Conservation (phyloP, 2,797 vertebrate species). For the Mormyrus proboscirostris region DNA sequence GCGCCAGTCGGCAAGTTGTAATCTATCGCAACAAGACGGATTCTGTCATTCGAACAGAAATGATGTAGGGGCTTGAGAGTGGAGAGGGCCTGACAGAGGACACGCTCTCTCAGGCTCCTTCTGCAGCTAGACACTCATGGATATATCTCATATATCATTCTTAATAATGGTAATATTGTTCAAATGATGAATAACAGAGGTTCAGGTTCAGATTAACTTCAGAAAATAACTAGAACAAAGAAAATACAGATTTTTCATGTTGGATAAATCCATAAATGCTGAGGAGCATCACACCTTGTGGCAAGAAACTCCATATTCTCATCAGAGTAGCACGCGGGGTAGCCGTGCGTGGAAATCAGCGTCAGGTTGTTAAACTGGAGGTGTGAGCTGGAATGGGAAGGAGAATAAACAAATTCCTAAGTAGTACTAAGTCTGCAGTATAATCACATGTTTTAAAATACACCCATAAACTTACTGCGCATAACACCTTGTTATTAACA, state of each 20-base stretch:
- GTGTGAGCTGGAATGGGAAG: conserved; percentile 64
- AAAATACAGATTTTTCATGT: not conserved
- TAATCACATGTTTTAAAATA: not conserved
- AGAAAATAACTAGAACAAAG: not conserved
- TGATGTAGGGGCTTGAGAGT: no score
- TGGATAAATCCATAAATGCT: not conserved
- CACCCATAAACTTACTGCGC: not conserved
- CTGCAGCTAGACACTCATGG: no score
- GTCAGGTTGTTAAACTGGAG: conserved; percentile 84
- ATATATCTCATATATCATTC: not conserved
- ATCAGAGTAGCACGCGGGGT: conserved; percentile 53
- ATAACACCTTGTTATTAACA: not conserved
- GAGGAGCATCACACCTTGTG: conserved; percentile 66
- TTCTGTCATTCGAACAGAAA: no score
- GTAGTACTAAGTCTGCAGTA: not conserved
- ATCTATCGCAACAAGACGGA: no score
- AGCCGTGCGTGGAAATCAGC: conserved; percentile 77
- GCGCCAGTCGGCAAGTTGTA: no score
- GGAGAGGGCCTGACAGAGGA: no score
- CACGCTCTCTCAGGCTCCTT: no score
- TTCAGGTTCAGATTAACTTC: not conserved
- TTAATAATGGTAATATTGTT: not conserved
- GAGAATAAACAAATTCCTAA: not conserved
- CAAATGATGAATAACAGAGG: not conserved
- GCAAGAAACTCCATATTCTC: conserved; percentile 69